phyloP scores from a whole-genome alignment of 1,140 invertebrate species.

The Amyelois transitella region DNA sequence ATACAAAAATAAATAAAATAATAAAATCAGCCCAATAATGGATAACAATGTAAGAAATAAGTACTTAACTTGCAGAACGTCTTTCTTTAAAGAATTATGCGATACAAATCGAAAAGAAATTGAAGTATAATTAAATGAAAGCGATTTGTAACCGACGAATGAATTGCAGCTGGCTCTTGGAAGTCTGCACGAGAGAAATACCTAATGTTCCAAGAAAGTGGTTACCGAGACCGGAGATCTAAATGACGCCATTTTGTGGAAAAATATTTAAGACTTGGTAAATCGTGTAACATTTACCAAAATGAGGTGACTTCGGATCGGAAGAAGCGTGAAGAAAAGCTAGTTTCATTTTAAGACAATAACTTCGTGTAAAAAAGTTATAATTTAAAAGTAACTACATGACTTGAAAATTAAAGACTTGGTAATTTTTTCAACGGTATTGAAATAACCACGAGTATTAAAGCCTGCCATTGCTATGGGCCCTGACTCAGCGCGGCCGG shows the following conservation, averaged over 20 bases:
- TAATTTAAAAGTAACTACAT: background rate
- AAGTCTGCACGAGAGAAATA: background rate
- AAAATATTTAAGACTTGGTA: background rate
- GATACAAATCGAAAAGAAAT: constrained; percentile 40
- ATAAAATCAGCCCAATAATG: too few species aligned
- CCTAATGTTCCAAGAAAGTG: background rate
- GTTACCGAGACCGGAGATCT: background rate
- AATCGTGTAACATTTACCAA: too few species aligned
- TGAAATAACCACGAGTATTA: constrained; percentile 24
- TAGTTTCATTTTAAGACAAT: too few species aligned
- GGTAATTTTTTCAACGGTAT: constrained; percentile 4
- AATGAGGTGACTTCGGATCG: too few species aligned
- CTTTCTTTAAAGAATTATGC: too few species aligned
- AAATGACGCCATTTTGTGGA: background rate
- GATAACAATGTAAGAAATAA: too few species aligned
- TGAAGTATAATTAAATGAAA: constrained; percentile 49
- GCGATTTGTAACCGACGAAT: constrained; percentile 29
- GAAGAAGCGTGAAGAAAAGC: too few species aligned
- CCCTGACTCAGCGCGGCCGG: background rate
- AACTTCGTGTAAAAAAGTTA: too few species aligned
- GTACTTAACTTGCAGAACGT: too few species aligned
- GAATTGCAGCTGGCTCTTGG: constrained; percentile 34
- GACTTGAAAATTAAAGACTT: background rate
- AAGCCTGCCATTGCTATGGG: background rate
- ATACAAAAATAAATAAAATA: too few species aligned